Percentiles rank a stretch among this genome's conserved stretches.
Conservation (phyloP, 2,113 vertebrate genomes). For the Tautogolabrus adspersus region DNA sequence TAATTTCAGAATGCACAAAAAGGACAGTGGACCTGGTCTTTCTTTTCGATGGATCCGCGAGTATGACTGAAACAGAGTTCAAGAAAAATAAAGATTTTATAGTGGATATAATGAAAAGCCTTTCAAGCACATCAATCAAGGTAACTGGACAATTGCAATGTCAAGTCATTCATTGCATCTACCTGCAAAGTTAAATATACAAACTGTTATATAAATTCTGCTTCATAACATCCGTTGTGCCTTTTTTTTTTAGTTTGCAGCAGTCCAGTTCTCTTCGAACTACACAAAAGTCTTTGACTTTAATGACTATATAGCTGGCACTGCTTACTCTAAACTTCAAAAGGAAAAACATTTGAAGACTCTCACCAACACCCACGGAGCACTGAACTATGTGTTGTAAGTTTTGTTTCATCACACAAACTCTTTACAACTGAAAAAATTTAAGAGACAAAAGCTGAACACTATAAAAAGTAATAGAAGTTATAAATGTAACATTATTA, state of each 20-base stretch:
- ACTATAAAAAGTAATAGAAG: too few species aligned
- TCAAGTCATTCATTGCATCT: neutral
- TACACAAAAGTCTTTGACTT: slow-evolving; percentile 81
- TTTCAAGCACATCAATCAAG: slow-evolving; percentile 83
- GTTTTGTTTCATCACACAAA: slow-evolving; percentile 53
- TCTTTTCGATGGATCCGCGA: slow-evolving; percentile 87
- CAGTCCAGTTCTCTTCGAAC: slow-evolving; percentile 78
- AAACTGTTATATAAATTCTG: neutral
- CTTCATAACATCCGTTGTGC: neutral
- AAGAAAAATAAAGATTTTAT: slow-evolving; percentile 83
- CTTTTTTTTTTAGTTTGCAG: slow-evolving; percentile 82
- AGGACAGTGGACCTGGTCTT: slow-evolving; percentile 86
- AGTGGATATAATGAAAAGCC: slow-evolving; percentile 76
- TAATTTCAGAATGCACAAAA: slow-evolving; percentile 83
- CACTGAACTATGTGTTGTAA: slow-evolving; percentile 82
- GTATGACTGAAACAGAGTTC: slow-evolving; percentile 75
- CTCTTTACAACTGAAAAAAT: too few species aligned
- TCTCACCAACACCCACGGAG: slow-evolving; percentile 82
- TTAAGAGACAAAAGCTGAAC: too few species aligned
- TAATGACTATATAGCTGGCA: slow-evolving; percentile 64
- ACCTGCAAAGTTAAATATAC: neutral
- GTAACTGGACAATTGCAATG: slow-evolving; percentile 57
- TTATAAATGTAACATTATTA: too few species aligned
- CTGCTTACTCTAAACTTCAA: slow-evolving; percentile 49
- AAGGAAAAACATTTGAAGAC: slow-evolving; percentile 1